These are phyloP conservation scores for Spodoptera picta DNA, from an alignment of 2,888 invertebrate species.

Conservation along the genomic window DNA sequence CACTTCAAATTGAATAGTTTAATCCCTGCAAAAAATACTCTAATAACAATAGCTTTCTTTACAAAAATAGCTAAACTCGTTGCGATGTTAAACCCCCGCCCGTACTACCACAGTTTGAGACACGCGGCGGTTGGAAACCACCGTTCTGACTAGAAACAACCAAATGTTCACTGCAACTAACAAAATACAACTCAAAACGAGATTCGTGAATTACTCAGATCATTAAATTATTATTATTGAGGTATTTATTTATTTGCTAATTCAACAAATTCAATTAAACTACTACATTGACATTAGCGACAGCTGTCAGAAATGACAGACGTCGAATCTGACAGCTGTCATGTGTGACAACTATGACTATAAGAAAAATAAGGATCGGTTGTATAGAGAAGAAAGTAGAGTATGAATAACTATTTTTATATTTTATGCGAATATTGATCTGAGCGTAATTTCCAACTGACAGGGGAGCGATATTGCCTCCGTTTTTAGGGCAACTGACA, in stretches of 20 bases:
- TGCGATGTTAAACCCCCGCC: slow-evolving; percentile 18
- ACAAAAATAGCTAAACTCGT: too few species aligned
- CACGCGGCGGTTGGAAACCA: slow-evolving; percentile 29
- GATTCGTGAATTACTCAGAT: slow-evolving; percentile 60
- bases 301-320: too few species aligned
- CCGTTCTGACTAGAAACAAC: slow-evolving; percentile 48
- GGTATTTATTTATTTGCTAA: slow-evolving; percentile 4
- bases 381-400: neutral
- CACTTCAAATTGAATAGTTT: too few species aligned
- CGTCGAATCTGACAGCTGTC: too few species aligned
- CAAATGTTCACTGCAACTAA: slow-evolving; percentile 24
- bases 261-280: too few species aligned
- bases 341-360: too few species aligned
- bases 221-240: slow-evolving; percentile 38
- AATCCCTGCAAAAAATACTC: too few species aligned
- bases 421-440: slow-evolving; percentile 24
- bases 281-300: too few species aligned
- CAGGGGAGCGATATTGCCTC: slow-evolving; percentile 57
- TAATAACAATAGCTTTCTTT: too few species aligned
- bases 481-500: slow-evolving; percentile 7
- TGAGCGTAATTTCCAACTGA: slow-evolving; percentile 31
- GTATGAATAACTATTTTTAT: neutral
- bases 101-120: slow-evolving; percentile 69
- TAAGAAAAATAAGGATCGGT: neutral
- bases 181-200: slow-evolving; percentile 39